Evolutionary conservation across 2,797 vertebrate species (phyloP), one percentile per base, ranked within the genome.

Genomic region (Sitta carolinensis): DNA sequence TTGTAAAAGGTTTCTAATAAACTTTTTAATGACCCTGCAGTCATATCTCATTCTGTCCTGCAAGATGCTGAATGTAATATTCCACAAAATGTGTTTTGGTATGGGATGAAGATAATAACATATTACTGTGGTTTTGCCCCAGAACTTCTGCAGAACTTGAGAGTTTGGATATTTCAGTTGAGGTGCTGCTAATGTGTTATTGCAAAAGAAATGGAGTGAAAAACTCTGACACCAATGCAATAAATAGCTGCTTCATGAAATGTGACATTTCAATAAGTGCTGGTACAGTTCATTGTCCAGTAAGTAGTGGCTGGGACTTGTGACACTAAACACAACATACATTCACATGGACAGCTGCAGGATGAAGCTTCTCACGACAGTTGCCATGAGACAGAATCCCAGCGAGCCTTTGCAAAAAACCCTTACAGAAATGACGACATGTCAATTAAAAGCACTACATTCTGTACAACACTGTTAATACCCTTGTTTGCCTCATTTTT

Each of bases 381-480:
- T 13, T 78, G 36, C 25, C 36, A 16, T 0, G 0, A 51, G 5
- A 20, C 26, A 36, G 0, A 16, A 72, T 14, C 5, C 0, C 7
- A 29, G 3, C 42, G 26, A 70, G 51, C 13, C 34, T 45, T 34
- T 29, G 13, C 12, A 59, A 58, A 58, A 68, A 12, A 13, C 4
- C 30, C 25, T 45, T 5, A 9, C 7, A n/a, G 13, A 61, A 88
- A 27, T 2, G 1, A 36, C 38, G 5, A 38, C 13, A 59, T 42
- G 5, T 18, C 75, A 57, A 16, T 15, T 51, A 59, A 51, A 80
- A 63, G 18, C 2, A 7, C 13, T 30, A 7, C 13, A 3, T 5
- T 27, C 12, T 16, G 2, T 13, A 25, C 25, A 29, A 4, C 10
- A 43, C 4, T 5, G 2, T 36, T 9, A 10, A 19, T 7, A 23